These are phyloP conservation scores for Phragmatobia fuliginosa DNA, from an alignment of 2,888 invertebrate genomes.

Conservation along the genomic window DNA sequence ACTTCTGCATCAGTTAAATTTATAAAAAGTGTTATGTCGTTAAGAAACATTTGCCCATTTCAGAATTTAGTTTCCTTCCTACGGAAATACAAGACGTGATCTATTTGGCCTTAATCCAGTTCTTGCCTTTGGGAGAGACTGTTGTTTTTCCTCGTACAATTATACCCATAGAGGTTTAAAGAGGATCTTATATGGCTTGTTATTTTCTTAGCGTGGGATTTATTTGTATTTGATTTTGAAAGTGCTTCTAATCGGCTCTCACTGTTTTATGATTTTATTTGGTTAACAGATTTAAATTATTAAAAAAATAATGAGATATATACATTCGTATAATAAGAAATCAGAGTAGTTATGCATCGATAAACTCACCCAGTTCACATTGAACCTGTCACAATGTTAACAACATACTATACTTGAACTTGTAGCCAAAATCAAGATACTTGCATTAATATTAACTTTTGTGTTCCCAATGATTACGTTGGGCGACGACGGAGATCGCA, in stretches of 20 bases:
- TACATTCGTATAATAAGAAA: background rate
- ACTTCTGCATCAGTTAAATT: conserved; percentile 34
- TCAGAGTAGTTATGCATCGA: too few relatives aligned
- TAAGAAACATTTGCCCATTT: conserved; percentile 60
- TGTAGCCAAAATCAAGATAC: too few relatives aligned
- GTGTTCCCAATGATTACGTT: too few relatives aligned
- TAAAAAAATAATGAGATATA: background rate
- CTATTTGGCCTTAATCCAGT: conserved; percentile 75
- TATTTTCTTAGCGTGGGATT: conserved; percentile 28
- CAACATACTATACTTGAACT: too few relatives aligned
- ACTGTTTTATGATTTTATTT: background rate
- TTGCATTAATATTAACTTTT: too few relatives aligned
- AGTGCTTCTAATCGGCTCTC: background rate
- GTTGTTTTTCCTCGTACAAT: conserved; percentile 55
- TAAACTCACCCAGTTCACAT: too few relatives aligned
- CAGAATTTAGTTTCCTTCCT: conserved; percentile 69
- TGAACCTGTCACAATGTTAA: background rate
- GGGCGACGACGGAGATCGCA: too few relatives aligned
- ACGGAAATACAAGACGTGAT: conserved; percentile 69
- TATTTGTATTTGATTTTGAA: background rate
- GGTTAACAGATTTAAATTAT: background rate
- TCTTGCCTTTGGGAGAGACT: conserved; percentile 54
- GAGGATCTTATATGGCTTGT: conserved; percentile 35
- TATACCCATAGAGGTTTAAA: conserved; percentile 39
- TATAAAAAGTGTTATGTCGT: conserved; percentile 44